phyloP scores from a whole-genome alignment of 2,888 invertebrate genomes.

The Leucozona laternaria region DNA sequence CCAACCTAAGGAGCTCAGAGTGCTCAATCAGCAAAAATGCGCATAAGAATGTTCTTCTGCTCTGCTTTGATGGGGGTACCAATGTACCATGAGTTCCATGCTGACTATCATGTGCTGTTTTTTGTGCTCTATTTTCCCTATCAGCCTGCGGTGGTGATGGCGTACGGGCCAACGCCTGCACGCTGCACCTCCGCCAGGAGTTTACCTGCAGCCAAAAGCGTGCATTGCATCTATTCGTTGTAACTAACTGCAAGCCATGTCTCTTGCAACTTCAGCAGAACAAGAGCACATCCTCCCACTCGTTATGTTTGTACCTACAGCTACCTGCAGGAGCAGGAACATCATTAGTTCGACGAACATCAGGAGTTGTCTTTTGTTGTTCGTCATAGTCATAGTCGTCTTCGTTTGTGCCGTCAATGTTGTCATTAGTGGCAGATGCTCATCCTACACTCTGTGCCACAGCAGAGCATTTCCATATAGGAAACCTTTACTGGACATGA shows the following conservation, averaged over 20 bases:
- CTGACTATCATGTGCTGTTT: background rate
- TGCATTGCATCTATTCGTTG: conserved; percentile 47
- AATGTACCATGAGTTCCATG: conserved; percentile 24
- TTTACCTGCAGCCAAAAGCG: conserved; percentile 50
- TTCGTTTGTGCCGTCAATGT: conserved; percentile 52
- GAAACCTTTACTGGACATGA: conserved; percentile 32
- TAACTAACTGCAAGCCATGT: conserved; percentile 52
- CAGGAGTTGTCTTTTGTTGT: conserved; percentile 71
- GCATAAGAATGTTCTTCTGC: conserved; percentile 53
- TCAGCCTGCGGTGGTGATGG: conserved; percentile 35
- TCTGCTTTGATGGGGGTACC: conserved; percentile 39
- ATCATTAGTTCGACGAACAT: conserved; percentile 74
- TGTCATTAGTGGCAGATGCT: conserved; percentile 73
- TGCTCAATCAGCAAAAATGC: conserved; percentile 71
- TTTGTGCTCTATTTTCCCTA: conserved; percentile 63
- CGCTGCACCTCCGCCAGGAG: conserved; percentile 41
- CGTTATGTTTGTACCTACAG: conserved; percentile 39
- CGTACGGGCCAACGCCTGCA: conserved; percentile 59
- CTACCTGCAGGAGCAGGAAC: conserved; percentile 52
- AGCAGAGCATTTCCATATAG: conserved; percentile 37
- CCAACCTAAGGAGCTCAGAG: conserved; percentile 58
- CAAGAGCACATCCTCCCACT: conserved; percentile 68
- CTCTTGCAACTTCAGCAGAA: conserved; percentile 32
- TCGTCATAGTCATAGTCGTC: conserved; percentile 52
- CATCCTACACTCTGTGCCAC: conserved; percentile 39